Conservation (phyloP, 1,140 invertebrate species). For the Protaetia brevitarsis region DNA sequence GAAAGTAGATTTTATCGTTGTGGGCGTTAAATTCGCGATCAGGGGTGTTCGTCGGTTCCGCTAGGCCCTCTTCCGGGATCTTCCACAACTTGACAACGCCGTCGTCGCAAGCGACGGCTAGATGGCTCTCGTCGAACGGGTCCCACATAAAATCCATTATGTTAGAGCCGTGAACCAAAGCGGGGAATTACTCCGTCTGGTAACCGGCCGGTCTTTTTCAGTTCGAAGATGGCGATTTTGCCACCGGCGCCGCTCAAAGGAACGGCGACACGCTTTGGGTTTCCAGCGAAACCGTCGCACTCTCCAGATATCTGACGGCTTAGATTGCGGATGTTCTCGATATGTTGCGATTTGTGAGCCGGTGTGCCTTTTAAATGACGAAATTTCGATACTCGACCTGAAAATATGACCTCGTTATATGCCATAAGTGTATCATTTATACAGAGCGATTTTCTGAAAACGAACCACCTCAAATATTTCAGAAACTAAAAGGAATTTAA, state of each 20-base stretch:
- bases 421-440: too few species aligned
- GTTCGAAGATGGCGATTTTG: constrained; percentile 82
- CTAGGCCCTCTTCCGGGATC: constrained; percentile 45
- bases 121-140: constrained; percentile 76
- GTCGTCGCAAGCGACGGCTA: constrained; percentile 88
- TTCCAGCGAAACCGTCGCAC: constrained; percentile 91
- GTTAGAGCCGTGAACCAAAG: constrained; percentile 82
- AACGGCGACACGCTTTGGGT: constrained; percentile 79
- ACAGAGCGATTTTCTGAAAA: too few species aligned
- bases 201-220: constrained; percentile 72
- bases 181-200: constrained; percentile 78
- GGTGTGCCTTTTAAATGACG: constrained; percentile 87
- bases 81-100: constrained; percentile 86
- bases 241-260: constrained; percentile 85
- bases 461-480: too few species aligned
- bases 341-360: constrained; percentile 84
- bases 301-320: constrained; percentile 89
- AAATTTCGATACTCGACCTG: constrained; percentile 88
- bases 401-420: too few species aligned
- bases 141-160: constrained; percentile 94
- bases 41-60: constrained; percentile 67
- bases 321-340: constrained; percentile 89
- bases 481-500: too few species aligned
- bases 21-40: constrained; percentile 65
- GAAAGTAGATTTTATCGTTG: constrained; percentile 86